Evolutionary conservation across 2,888 invertebrate species (phyloP).

Genomic region (Isotomurus palustris): DNA sequence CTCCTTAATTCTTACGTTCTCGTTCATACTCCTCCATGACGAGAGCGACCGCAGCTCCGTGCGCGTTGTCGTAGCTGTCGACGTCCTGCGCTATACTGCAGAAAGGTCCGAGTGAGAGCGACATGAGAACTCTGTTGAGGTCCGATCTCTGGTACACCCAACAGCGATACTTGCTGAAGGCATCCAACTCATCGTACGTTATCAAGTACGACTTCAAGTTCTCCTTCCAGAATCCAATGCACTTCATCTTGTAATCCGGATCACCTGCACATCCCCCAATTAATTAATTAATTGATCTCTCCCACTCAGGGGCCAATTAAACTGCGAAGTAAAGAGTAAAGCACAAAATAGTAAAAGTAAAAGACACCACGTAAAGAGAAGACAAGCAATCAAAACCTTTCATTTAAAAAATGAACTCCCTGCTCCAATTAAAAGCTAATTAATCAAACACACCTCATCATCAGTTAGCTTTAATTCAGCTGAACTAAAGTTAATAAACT

Average conservation of each 20-base stretch:
- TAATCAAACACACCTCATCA: too few species aligned
- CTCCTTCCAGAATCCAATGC: constrained; percentile 97
- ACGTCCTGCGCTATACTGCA: constrained; percentile 88
- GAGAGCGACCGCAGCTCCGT: constrained; percentile 88
- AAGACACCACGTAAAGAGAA: neutral
- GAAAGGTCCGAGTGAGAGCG: constrained; percentile 83
- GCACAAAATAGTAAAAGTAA: neutral
- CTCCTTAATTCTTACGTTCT: constrained; percentile 79
- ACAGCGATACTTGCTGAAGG: constrained; percentile 90
- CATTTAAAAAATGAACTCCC: too few species aligned
- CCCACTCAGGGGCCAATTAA: too few species aligned
- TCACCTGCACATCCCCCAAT: constrained; percentile 57
- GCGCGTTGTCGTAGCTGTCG: constrained; percentile 74
- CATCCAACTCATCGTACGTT: constrained; percentile 93
- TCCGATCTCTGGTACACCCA: constrained; percentile 96
- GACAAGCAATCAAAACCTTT: too few species aligned
- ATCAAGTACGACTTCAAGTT: constrained; percentile 93
- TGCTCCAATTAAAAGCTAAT: too few species aligned
- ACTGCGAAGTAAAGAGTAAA: neutral
- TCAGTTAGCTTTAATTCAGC: too few species aligned
- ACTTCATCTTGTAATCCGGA: constrained; percentile 93
- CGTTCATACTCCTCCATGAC: constrained; percentile 88
- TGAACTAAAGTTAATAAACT: too few species aligned
- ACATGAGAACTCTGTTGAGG: constrained; percentile 78
- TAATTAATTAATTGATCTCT: neutral